Evolutionary conservation across 2,797 vertebrate species (phyloP).

Genomic region (Muscicapa comitata): DNA sequence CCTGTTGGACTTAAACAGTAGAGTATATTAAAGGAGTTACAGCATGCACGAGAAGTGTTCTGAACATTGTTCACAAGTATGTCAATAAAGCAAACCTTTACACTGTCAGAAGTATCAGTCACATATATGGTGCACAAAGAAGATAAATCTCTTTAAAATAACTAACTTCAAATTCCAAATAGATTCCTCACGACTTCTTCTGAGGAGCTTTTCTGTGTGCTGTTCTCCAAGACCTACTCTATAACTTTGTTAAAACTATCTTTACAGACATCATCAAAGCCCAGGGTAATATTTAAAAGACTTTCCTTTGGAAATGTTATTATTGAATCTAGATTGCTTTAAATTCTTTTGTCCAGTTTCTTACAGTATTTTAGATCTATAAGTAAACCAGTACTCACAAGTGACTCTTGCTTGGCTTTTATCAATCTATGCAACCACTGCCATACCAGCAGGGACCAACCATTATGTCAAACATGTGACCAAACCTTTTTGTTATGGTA

Average conservation of each 20-base stretch:
- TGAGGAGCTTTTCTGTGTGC: neutral
- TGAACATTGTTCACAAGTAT: neutral
- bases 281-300: neutral
- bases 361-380: neutral
- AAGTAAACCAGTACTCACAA: neutral
- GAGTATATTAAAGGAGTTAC: neutral
- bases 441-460: neutral
- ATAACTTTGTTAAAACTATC: neutral
- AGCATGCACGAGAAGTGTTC: too few relatives aligned
- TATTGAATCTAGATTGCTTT: neutral
- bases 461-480: fast-evolving
- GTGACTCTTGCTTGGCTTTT: neutral
- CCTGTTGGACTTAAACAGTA: neutral
- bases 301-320: neutral
- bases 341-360: neutral
- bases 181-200: neutral
- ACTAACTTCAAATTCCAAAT: neutral
- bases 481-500: neutral
- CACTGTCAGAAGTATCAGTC: neutral
- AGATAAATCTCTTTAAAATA: neutral
- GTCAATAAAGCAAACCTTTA: neutral
- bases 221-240: neutral
- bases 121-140: neutral
- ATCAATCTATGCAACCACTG: neutral
- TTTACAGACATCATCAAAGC: neutral